These are phyloP conservation scores for Squalus acanthias DNA, from an alignment of 2,797 vertebrate genomes.

Conservation along the genomic window DNA sequence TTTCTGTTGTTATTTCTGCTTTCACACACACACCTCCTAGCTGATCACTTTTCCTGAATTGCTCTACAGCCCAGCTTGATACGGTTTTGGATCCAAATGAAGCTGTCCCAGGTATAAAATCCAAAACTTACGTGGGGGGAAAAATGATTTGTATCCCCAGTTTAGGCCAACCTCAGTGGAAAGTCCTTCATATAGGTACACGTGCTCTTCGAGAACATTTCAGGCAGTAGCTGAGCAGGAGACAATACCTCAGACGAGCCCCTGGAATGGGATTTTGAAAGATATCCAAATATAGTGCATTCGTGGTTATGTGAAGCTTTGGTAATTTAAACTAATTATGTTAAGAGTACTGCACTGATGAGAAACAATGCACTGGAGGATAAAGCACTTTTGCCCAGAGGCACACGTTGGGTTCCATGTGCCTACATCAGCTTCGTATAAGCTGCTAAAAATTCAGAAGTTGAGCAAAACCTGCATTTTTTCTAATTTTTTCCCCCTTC, in stretches of 20 bases:
- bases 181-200: background rate
- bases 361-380: constrained; percentile 48
- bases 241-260: background rate
- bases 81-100: background rate
- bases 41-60: background rate
- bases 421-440: constrained; percentile 56
- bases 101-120: background rate
- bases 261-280: constrained; percentile 14
- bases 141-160: background rate
- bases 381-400: constrained; percentile 50
- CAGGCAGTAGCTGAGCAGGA: background rate
- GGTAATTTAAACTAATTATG: constrained; percentile 34
- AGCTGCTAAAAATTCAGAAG: constrained; percentile 52
- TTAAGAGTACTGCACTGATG: constrained; percentile 43
- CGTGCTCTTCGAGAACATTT: background rate
- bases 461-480: constrained; percentile 45
- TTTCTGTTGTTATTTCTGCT: no score
- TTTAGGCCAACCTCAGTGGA: background rate
- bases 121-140: background rate
- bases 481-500: constrained; percentile 47
- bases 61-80: background rate
- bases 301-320: constrained; percentile 20
- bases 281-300: constrained; percentile 35
- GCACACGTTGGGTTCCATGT: constrained; percentile 67
- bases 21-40: background rate